These are phyloP conservation scores for Polyodon spathula DNA, from an alignment of 2,113 vertebrate species.

Conservation along the genomic window DNA sequence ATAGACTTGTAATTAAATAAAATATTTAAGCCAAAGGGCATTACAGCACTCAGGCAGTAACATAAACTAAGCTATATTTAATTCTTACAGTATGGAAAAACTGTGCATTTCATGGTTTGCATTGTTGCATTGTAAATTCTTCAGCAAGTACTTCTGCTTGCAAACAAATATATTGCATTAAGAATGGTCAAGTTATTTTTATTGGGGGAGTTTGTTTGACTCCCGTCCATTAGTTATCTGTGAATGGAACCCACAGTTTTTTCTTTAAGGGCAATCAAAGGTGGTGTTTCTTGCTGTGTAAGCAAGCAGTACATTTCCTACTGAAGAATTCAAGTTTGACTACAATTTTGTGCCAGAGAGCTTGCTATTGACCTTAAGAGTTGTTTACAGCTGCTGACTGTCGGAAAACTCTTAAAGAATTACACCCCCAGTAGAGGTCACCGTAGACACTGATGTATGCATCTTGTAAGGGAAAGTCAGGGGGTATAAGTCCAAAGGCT, in stretches of 20 bases:
- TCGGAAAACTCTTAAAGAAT: neutral
- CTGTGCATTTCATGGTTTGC: neutral
- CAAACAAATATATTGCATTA: too few species aligned
- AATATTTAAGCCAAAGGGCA: too few species aligned
- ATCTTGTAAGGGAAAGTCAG: neutral
- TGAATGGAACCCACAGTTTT: too few species aligned
- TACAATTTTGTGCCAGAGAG: neutral
- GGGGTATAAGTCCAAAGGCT: too few species aligned
- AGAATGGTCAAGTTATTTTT: too few species aligned
- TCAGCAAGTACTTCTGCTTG: neutral
- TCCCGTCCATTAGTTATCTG: too few species aligned
- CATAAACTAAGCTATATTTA: neutral
- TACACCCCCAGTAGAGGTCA: neutral
- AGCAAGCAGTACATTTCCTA: neutral
- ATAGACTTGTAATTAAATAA: too few species aligned
- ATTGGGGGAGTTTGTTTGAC: too few species aligned
- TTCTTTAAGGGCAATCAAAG: neutral
- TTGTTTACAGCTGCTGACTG: neutral
- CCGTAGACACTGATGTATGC: neutral
- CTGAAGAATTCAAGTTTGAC: neutral
- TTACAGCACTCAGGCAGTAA: neutral
- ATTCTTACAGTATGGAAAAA: neutral
- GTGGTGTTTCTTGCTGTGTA: neutral
- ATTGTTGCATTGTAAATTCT: too few species aligned
- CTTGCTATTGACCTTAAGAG: neutral